phyloP scores from a whole-genome alignment of 2,888 invertebrate species.

The Belgica antarctica region DNA sequence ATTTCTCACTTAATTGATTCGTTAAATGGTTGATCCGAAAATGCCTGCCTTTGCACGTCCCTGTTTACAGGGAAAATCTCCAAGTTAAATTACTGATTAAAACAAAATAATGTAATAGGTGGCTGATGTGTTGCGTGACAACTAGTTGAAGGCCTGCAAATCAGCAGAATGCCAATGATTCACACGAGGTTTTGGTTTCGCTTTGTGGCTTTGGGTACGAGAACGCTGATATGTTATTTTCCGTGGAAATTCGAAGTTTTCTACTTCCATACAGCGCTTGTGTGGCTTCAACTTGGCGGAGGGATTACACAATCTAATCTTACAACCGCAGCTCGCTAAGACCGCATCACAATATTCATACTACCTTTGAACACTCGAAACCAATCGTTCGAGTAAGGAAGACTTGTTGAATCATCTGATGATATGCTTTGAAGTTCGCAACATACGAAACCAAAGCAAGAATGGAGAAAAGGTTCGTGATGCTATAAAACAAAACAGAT shows the following conservation, averaged over 20 bases:
- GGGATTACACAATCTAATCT: slow-evolving; percentile 28
- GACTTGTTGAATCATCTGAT: slow-evolving; percentile 19
- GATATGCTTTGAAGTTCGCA: neutral
- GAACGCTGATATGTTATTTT: slow-evolving; percentile 9
- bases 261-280: neutral
- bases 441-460: neutral
- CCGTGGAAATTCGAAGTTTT: neutral
- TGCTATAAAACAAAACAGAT: slow-evolving; percentile 13
- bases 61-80: slow-evolving; percentile 12
- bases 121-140: slow-evolving; percentile 25
- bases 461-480: neutral
- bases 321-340: slow-evolving; percentile 25
- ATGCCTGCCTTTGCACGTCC: too few relatives aligned
- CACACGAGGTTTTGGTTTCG: slow-evolving; percentile 4
- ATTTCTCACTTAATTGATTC: too few relatives aligned
- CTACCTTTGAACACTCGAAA: neutral
- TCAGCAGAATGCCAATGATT: slow-evolving; percentile 7
- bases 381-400: neutral
- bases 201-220: too few relatives aligned
- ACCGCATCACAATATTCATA: neutral
- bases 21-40: too few relatives aligned
- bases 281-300: neutral
- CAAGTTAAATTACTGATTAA: neutral
- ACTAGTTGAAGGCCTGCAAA: neutral
- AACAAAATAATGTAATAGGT: slow-evolving; percentile 10